phyloP scores from a whole-genome alignment of 64 coral and sea anemone species.

The Platygyra sinensis region DNA sequence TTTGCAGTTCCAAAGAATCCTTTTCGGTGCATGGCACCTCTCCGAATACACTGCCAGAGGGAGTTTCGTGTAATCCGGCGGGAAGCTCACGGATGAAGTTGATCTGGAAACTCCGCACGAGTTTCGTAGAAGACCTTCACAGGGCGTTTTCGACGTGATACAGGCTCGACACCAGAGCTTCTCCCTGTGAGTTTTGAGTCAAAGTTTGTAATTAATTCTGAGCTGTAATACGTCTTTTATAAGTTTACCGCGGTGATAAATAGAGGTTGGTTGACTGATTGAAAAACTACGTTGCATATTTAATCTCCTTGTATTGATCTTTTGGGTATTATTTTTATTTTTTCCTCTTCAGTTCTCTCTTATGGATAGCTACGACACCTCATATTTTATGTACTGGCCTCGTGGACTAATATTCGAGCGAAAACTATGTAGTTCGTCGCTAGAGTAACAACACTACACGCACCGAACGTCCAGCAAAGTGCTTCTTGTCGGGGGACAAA shows the following conservation, averaged over 20 bases:
- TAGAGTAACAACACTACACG: constrained; percentile 14
- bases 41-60: constrained; percentile 40
- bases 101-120: not conserved
- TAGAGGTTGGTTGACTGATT: not conserved
- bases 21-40: constrained; percentile 42
- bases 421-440: constrained; percentile 34
- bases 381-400: constrained; percentile 54
- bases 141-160: not conserved
- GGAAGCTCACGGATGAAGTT: not conserved
- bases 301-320: not conserved
- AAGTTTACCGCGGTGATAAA: not conserved
- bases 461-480: not conserved
- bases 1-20: constrained; percentile 53
- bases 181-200: not conserved
- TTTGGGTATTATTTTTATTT: not conserved
- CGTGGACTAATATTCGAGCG: not conserved
- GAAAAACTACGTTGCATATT: not conserved
- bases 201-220: not conserved
- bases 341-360: constrained; percentile 14
- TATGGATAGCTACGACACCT: constrained; percentile 2
- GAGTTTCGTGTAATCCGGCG: constrained; percentile 8
- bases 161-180: not conserved
- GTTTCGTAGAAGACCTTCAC: not conserved
- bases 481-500: constrained; percentile 47
- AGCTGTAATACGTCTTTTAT: not conserved